These are phyloP conservation scores for Melozone crissalis DNA, from an alignment of 2,113 vertebrate species.

Conservation along the genomic window DNA sequence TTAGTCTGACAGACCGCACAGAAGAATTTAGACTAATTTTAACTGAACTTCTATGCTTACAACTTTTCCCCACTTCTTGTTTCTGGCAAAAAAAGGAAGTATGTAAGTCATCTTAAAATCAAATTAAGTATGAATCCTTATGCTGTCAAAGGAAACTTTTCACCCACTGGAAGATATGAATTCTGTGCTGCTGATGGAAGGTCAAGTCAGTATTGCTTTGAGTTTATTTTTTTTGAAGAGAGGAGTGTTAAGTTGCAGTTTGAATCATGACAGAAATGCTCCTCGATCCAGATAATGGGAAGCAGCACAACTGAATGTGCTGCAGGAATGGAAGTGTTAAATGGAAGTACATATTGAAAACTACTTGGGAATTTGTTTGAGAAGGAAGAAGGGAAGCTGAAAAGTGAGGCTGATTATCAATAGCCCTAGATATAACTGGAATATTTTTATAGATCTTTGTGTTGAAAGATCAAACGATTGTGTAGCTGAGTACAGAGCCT, in stretches of 20 bases:
- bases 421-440: neutral
- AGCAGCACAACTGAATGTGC: neutral
- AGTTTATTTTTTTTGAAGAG: neutral
- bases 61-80: neutral
- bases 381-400: neutral
- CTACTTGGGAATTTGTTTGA: neutral
- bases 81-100: neutral
- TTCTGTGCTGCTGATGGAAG: neutral
- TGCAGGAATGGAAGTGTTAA: neutral
- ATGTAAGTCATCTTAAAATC: neutral
- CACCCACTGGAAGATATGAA: neutral
- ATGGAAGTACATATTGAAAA: neutral
- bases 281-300: neutral
- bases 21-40: neutral
- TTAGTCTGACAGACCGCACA: neutral
- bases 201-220: neutral
- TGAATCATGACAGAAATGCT: neutral
- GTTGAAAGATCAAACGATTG: neutral
- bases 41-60: neutral
- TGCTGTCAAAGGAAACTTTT: neutral
- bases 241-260: neutral
- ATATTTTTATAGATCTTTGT: neutral
- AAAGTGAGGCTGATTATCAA: neutral
- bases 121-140: neutral
- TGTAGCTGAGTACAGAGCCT: neutral